Evolutionary conservation across 2,888 invertebrate genomes (phyloP), one percentile per base, ranked within the genome.

Genomic region (Drosophila setosimentum): DNA sequence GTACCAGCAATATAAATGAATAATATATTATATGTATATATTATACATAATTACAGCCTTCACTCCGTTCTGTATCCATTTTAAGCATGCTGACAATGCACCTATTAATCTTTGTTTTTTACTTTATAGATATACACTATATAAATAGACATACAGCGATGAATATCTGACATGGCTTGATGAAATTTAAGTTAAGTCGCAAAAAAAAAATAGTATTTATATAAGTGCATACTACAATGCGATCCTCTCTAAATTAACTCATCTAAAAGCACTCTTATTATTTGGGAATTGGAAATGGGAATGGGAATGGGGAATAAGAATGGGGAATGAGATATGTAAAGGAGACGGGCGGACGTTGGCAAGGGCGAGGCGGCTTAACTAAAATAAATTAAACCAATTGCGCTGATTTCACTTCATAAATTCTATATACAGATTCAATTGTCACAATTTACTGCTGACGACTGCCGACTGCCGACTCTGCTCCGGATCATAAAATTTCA

Each of bases 321-420:
- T 42, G 24, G 49, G 48, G 35, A 60, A 66, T 76, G 45, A 67
- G 53, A 33, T 65, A 30, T 63, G 60, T 50, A 61, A 65, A 58
- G 49, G 29, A 48, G 49, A 30, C 49, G 51, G 30, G 45, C 30
- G 62, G 33, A 35, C 35, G 45, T 33, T 24, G 32, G 49, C 60
- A 65, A 57, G 58, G 62, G 67, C 51, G 58, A 68, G 53, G 59
- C 49, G 64, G 74, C 76, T 77, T 73, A 89, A 82, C 75, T 74
- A 82, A 89, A 76, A 71, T 85, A 87, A 91, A 91, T 89, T 84
- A 87, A 82, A 76, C 76, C 87, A 87, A 87, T 87, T 87, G 88
- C 66, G 65, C 76, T 80, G 83, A 87, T 87, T 91, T 91, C 75
- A 74, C 71, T 87, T 87, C 80, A 87, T 85, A 82, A 87, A 77